Evolutionary conservation across 2,888 invertebrate genomes (phyloP).

Genomic region (Campoplex capitator): DNA sequence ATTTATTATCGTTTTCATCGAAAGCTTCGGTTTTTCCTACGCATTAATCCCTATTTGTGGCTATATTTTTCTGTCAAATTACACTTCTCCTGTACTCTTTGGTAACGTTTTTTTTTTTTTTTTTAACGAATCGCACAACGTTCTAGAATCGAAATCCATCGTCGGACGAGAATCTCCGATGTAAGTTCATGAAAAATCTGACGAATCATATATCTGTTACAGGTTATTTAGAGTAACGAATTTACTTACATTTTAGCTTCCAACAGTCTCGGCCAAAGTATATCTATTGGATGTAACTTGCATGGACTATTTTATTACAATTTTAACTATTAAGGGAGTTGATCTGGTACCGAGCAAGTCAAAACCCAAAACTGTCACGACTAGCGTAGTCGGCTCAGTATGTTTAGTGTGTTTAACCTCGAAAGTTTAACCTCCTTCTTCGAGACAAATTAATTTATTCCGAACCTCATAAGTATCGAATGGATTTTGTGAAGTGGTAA

Average conservation of each 20-base stretch:
- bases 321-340: not conserved
- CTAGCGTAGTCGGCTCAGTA: too few relatives aligned
- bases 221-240: not conserved
- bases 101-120: too few relatives aligned
- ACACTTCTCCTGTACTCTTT: too few relatives aligned
- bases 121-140: too few relatives aligned
- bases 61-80: not conserved
- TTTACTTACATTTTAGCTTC: not conserved
- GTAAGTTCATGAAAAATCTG: not conserved
- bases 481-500: too few relatives aligned
- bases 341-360: too few relatives aligned
- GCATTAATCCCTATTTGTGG: not conserved
- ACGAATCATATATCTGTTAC: not conserved
- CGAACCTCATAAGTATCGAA: too few relatives aligned
- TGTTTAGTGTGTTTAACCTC: too few relatives aligned
- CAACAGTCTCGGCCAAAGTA: not conserved
- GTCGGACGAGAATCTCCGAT: not conserved
- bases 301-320: not conserved
- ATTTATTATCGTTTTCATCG: conserved; percentile 6
- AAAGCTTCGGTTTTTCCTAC: not conserved
- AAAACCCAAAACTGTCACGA: too few relatives aligned
- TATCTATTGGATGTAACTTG: not conserved
- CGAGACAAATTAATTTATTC: too few relatives aligned
- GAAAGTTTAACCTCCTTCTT: too few relatives aligned
- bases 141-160: not conserved